Evolutionary conservation across 2,888 invertebrate genomes (phyloP).

Genomic region (Andrena haemorrhoa): DNA sequence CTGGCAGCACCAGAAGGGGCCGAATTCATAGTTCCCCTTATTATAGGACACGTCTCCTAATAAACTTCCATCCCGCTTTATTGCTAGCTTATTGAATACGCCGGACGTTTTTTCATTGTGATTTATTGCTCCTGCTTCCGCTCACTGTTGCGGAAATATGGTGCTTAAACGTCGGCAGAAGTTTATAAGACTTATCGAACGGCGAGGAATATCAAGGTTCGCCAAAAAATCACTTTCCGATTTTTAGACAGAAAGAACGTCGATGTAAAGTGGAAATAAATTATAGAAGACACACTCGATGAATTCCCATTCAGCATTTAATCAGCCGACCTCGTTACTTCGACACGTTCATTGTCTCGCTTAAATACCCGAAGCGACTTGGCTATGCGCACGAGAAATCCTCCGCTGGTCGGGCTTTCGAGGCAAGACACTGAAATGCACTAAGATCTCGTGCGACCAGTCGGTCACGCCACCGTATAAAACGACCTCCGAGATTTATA

Average conservation of each 20-base stretch:
- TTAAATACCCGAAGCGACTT: constrained; percentile 8
- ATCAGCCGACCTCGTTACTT: constrained; percentile 11
- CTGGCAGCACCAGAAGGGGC: constrained; percentile 9
- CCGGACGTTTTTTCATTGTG: constrained; percentile 52
- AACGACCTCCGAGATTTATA: constrained; percentile 57
- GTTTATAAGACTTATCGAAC: neutral
- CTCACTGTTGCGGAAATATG: neutral
- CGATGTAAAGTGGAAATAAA: too few relatives aligned
- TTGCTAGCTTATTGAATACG: constrained; percentile 58
- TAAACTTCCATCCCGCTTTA: constrained; percentile 60
- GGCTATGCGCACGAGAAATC: constrained; percentile 32
- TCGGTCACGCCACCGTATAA: constrained; percentile 57
- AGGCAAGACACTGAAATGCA: constrained; percentile 51
- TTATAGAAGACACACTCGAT: neutral
- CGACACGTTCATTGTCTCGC: constrained; percentile 26
- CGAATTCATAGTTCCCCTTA: constrained; percentile 51
- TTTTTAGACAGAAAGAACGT: too few relatives aligned
- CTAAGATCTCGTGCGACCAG: constrained; percentile 48
- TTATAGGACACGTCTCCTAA: constrained; percentile 48
- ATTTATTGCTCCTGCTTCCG: constrained; percentile 51
- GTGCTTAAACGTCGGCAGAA: neutral
- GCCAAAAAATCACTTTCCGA: too few relatives aligned
- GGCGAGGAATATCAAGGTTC: neutral
- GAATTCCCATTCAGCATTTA: neutral
- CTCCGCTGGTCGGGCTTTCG: neutral